These are phyloP conservation scores for Australoheros scitulus DNA, from an alignment of 2,113 vertebrate genomes.

Conservation along the genomic window DNA sequence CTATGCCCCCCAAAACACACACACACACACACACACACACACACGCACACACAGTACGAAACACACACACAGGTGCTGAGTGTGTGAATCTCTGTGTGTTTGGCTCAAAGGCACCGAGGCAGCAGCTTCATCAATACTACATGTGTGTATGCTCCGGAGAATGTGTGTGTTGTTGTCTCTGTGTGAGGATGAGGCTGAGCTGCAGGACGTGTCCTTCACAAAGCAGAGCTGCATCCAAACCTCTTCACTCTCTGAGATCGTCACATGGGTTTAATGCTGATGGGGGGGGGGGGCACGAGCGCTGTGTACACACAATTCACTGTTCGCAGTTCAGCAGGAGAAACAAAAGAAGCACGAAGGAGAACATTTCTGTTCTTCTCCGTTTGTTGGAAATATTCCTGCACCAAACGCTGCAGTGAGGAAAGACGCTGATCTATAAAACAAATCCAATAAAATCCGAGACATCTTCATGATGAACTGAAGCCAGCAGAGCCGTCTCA, in stretches of 20 bases:
- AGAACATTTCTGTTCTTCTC: background rate
- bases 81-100: background rate
- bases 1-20: too few relatives aligned
- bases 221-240: background rate
- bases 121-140: constrained; percentile 1
- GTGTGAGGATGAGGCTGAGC: constrained; percentile 8
- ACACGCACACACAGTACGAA: background rate
- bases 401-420: background rate
- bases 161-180: background rate
- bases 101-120: constrained; percentile 30
- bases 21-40: background rate
- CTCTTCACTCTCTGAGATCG: background rate
- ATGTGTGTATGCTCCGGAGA: background rate
- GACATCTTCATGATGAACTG: background rate
- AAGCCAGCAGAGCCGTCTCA: background rate
- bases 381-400: background rate
- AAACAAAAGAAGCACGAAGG: background rate
- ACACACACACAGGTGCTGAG: background rate
- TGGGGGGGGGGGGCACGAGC: background rate
- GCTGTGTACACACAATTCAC: background rate
- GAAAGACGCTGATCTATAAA: background rate
- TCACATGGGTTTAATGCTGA: background rate
- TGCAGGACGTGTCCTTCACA: background rate
- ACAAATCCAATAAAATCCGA: background rate
- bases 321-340: background rate